Evolutionary conservation across 2,113 vertebrate genomes (phyloP), one percentile per base, ranked within the genome.

Genomic region (Eulemur macaco): DNA sequence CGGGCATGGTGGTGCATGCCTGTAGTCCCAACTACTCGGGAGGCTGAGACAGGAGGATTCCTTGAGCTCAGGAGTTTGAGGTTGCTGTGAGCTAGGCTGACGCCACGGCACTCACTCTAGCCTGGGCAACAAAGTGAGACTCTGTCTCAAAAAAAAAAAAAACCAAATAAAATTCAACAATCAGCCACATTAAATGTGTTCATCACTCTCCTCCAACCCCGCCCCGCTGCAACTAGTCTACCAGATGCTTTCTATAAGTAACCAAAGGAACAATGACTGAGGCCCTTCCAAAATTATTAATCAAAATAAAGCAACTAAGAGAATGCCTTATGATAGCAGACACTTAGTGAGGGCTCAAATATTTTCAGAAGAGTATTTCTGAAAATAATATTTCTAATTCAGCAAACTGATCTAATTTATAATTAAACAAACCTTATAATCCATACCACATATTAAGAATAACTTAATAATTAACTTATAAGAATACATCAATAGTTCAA

Each of bases 221-320:
- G 17, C 31, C 0, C 3, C 9, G 20, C 0, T 1, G 23, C 11
- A 76, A 89, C 15, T 86, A 81, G 42, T 56, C 69, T 82, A 64
- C 63, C 60, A 81, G 34, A 68, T 63, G 45, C 8, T 50, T 5
- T 86, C n/a, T 68, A 1, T 73, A 58, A 93, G 17, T 39, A 80
- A 92, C 12, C 50, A 74, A 92, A 74, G 27, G 54, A 94, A 66
- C 14, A 73, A 92, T 77, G 17, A 93, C 1, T 20, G 2, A 86
- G 15, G 12, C 8, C 27, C 42, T 89, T 89, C 60, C 5, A 82
- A 96, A 94, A 60, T 68, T 81, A 88, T 3, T 77, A 1, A 92
- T 73, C 21, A 85, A 83, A 68, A 88, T 68, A 96, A 95, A 91
- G 39, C 39, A 93, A 78, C 7, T 60, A 12, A 84, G 45, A 93